phyloP scores from a whole-genome alignment of 2,113 vertebrate genomes.

The Colinus virginianus region DNA sequence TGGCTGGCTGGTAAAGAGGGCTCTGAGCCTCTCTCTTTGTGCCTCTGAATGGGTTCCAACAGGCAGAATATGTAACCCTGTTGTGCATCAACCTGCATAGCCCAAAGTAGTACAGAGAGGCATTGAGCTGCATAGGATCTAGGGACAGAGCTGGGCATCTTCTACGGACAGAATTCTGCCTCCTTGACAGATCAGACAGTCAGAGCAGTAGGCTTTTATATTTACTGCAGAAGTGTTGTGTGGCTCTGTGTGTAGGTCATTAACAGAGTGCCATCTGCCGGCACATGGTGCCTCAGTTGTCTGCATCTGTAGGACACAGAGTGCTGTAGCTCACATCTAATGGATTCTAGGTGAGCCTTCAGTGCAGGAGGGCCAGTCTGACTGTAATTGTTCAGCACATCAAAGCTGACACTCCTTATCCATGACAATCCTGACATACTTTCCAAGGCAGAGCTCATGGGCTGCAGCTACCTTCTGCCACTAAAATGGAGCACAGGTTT shows the following conservation, averaged over 20 bases:
- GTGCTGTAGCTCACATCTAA: rapidly evolving
- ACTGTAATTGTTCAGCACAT: not conserved
- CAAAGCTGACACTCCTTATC: not conserved
- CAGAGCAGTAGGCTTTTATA: not conserved
- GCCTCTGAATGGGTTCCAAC: not conserved
- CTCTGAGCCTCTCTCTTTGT: not conserved
- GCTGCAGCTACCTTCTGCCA: not conserved
- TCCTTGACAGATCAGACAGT: not conserved
- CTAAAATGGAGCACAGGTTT: not conserved
- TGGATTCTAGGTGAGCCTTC: not conserved
- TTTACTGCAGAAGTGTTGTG: not conserved
- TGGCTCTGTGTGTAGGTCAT: not conserved
- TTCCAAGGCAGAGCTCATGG: not conserved
- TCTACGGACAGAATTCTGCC: not conserved
- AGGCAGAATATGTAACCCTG: not conserved
- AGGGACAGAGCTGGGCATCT: not conserved
- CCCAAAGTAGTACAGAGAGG: not conserved
- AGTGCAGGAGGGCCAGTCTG: not conserved
- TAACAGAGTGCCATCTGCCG: conserved; percentile 30
- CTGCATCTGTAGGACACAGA: rapidly evolving
- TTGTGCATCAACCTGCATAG: not conserved
- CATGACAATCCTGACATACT: not conserved
- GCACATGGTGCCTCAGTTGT: not conserved
- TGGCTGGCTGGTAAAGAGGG: not conserved
- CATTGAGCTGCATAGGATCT: not conserved